These are phyloP conservation scores for Bombus impatiens DNA, from an alignment of 1,140 invertebrate genomes.

Conservation along the genomic window DNA sequence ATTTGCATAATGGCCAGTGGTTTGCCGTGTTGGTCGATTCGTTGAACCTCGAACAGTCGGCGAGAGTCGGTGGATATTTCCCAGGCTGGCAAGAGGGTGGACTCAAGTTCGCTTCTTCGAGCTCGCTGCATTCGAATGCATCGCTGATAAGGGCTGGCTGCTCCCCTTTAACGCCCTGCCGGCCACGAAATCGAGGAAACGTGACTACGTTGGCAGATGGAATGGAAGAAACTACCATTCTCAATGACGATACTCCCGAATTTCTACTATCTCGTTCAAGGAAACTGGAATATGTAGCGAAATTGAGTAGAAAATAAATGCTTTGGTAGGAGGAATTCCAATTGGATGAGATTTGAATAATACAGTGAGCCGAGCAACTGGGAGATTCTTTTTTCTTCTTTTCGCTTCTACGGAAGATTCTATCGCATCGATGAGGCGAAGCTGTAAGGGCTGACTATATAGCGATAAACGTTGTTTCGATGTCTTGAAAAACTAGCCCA, in stretches of 20 bases:
- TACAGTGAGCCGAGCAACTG: not conserved
- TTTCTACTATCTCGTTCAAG: not conserved
- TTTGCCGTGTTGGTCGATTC: conserved; percentile 2
- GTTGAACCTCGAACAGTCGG: conserved; percentile 4
- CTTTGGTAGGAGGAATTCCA: no score
- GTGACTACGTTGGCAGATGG: not conserved
- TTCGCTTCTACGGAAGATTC: no score
- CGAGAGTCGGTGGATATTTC: conserved; percentile 9
- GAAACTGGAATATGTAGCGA: not conserved
- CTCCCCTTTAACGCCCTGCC: not conserved
- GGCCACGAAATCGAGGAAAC: not conserved
- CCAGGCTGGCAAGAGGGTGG: no score
- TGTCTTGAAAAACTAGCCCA: not conserved
- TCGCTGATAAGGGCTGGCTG: not conserved
- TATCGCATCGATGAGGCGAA: no score
- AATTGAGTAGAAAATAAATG: not conserved
- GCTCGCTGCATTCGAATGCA: conserved; percentile 1
- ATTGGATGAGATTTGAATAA: not conserved
- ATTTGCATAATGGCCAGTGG: conserved; percentile 35
- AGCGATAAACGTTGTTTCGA: no score
- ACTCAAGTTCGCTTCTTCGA: not conserved
- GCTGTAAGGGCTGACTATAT: no score
- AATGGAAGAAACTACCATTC: not conserved
- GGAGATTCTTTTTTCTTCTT: not conserved
- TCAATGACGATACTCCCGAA: not conserved